Percentiles rank a stretch among this genome's conserved stretches.
phyloP scores from a whole-genome alignment of 2,888 invertebrate genomes.

The Eueremaeus valkanovi region DNA sequence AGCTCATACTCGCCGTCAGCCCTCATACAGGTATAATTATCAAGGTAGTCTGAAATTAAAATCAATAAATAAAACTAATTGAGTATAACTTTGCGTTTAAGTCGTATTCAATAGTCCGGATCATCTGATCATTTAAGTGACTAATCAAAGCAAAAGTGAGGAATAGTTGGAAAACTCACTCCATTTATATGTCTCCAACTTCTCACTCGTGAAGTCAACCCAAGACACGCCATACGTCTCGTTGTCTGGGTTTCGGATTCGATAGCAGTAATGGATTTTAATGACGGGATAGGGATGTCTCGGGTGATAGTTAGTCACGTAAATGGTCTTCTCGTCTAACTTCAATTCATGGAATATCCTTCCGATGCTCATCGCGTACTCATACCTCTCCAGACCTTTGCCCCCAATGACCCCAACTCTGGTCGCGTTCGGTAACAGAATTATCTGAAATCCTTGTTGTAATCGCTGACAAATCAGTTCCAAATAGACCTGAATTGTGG shows the following conservation, averaged over 20 bases:
- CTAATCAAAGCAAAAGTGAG: too few relatives aligned
- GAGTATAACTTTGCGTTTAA: too few relatives aligned
- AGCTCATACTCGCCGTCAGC: conserved; percentile 87
- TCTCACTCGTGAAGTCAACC: conserved; percentile 90
- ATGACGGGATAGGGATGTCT: conserved; percentile 91
- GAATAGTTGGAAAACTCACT: too few relatives aligned
- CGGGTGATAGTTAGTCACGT: conserved; percentile 89
- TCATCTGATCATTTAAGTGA: too few relatives aligned
- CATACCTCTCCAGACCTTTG: conserved; percentile 49
- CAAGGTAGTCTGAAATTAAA: conserved; percentile 58
- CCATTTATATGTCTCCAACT: conserved; percentile 94
- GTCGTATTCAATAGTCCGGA: too few relatives aligned
- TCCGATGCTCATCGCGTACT: conserved; percentile 85
- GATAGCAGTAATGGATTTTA: conserved; percentile 83
- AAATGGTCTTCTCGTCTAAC: conserved; percentile 73
- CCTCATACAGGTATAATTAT: conserved; percentile 90
- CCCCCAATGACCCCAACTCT: conserved; percentile 40
- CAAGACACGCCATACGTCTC: conserved; percentile 89
- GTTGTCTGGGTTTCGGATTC: conserved; percentile 87
- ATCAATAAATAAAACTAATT: too few relatives aligned
- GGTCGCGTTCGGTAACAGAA: conserved; percentile 48
- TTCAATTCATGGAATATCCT: conserved; percentile 89
- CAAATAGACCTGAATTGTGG: conserved; percentile 64
- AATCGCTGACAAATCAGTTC: conserved; percentile 95
- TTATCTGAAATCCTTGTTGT: conserved; percentile 63